Conservation (phyloP, 2,888 invertebrate species). For the Boloria selene region DNA sequence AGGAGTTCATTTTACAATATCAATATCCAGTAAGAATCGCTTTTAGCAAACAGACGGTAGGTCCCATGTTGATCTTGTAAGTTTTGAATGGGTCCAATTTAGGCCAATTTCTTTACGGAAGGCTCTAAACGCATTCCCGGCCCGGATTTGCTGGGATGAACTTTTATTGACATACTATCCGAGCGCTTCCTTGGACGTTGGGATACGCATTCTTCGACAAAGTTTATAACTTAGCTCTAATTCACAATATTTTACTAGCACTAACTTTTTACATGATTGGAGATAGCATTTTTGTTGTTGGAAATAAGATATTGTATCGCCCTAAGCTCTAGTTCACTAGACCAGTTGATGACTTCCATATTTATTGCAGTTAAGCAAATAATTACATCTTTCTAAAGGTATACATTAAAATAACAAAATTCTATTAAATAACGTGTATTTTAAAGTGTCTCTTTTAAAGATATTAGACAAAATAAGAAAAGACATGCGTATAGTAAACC, state of each 20-base stretch:
- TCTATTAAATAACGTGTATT: not conserved
- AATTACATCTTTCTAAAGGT: too few species aligned
- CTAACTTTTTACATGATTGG: slow-evolving; percentile 5
- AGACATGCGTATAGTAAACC: slow-evolving; percentile 14
- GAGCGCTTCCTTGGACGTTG: slow-evolving; percentile 30
- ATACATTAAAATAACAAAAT: too few species aligned
- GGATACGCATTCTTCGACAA: slow-evolving; percentile 31
- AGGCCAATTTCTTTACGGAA: slow-evolving; percentile 43
- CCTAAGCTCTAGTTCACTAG: too few species aligned
- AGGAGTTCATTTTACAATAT: slow-evolving; percentile 35
- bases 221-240: slow-evolving; percentile 27
- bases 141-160: slow-evolving; percentile 45
- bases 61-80: slow-evolving; percentile 41
- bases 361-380: too few species aligned
- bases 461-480: slow-evolving; percentile 5
- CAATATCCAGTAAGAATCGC: slow-evolving; percentile 37
- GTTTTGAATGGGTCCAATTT: slow-evolving; percentile 45
- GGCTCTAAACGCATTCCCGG: slow-evolving; percentile 37
- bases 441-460: too few species aligned
- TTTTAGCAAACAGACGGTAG: slow-evolving; percentile 36
- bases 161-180: slow-evolving; percentile 45
- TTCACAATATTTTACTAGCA: slow-evolving; percentile 32
- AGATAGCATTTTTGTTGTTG: too few species aligned
- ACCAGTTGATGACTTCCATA: too few species aligned
- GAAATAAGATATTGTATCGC: too few species aligned